Base-by-base conservation (phyloP, 1,140 invertebrate species). In the Anagrus nilaparvatae region DNA sequence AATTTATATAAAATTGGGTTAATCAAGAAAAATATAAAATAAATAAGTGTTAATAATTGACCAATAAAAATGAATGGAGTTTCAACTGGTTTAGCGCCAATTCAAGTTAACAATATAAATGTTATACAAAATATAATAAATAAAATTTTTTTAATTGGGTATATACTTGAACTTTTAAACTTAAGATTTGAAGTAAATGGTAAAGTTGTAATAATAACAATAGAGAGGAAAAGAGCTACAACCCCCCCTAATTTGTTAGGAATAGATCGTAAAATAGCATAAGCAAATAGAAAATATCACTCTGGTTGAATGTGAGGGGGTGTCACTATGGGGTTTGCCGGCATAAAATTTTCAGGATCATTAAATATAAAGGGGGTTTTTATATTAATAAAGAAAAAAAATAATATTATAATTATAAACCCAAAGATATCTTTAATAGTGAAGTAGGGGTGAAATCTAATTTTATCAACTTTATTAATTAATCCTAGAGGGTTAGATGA, bases 181-280 rank as follows among this genome's bases (percentile, higher is more conserved):
- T 58, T 54, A 43, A 73, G 65, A 58, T 70, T 20, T 40, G 76
- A 20, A 57, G 74, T 66, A 50, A 66, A 54, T 58, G n/a, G n/a
- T n/a, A n/a, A n/a, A n/a, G n/a, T n/a, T n/a, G n/a, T n/a, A n/a
- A 76, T 59, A 65, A 78, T 76, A 49, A 67, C 47, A 62, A 77
- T 75, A 46, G 70, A 72, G 60, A 73, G 44, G 34, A 73, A 50
- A 61, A 78, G 54, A 21, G 73, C 72, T 58, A 80, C 66, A 25
- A 79, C 77, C 46, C 77, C 77, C 49, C 75, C 74, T 69, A 79
- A 54, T 72, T 82, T 82, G 67, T 77, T 78, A 43, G 77, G 77
- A 49, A 82, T 77, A 40, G 76, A 75, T 30, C 76, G 77, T 53
- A 81, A 51, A 65, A 81, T 82, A 14, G 77, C 76, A 59, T 82